Percentiles rank a stretch among this genome's conserved stretches.
Conservation (phyloP, 2,797 vertebrate genomes). For the Liparis tanakae region DNA sequence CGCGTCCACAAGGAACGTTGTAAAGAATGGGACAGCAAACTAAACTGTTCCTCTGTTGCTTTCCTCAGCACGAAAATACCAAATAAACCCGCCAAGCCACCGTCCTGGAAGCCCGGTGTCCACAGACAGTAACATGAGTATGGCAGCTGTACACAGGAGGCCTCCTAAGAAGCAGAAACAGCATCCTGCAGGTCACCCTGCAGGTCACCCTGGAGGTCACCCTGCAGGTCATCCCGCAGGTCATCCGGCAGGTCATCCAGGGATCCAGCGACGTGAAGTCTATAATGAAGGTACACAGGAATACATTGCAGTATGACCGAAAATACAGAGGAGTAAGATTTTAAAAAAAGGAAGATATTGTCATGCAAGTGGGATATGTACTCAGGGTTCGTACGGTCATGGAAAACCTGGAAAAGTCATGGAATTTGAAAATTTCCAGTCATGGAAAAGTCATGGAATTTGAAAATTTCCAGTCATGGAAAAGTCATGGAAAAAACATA, state of each 20-base stretch:
- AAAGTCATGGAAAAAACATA: too few species aligned
- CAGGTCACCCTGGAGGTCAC: constrained; percentile 83
- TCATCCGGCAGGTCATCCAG: constrained; percentile 87
- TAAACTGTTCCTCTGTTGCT: background rate
- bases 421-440: too few species aligned
- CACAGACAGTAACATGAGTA: constrained; percentile 97
- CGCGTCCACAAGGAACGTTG: background rate
- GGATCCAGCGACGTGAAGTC: constrained; percentile 91
- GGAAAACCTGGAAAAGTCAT: too few species aligned
- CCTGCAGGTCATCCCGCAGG: constrained; percentile 83
- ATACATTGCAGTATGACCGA: background rate
- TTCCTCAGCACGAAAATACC: constrained; percentile 91
- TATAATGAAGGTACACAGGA: constrained; percentile 90
- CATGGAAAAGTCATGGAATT: too few species aligned
- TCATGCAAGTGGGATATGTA: background rate
- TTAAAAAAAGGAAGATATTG: background rate
- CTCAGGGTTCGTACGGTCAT: too few species aligned
- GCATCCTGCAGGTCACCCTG: constrained; percentile 87
- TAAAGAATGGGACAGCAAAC: background rate
- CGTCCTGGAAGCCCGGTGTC: constrained; percentile 95
- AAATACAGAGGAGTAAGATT: background rate
- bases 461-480: too few species aligned
- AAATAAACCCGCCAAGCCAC: constrained; percentile 89
- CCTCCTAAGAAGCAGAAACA: constrained; percentile 97
- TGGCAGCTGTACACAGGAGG: constrained; percentile 93